phyloP scores from a whole-genome alignment of 2,113 vertebrate species.

The Neolamprologus kungweensis region DNA sequence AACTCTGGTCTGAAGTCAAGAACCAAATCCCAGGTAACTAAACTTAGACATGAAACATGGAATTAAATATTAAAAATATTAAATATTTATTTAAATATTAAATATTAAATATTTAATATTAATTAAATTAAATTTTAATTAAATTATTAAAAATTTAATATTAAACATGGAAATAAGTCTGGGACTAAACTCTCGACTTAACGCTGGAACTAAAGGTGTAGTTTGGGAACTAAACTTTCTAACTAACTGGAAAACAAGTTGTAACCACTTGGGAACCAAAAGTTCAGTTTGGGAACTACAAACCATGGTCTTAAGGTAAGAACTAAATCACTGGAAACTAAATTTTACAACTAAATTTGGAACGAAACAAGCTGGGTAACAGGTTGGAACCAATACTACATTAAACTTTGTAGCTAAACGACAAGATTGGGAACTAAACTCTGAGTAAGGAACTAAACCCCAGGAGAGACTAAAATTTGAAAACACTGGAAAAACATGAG shows the following conservation, averaged over 20 bases:
- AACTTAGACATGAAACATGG: background rate
- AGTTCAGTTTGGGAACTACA: background rate
- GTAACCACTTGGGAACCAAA: background rate
- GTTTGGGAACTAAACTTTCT: background rate
- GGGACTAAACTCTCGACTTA: rapidly evolving
- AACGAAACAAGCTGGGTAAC: rapidly evolving
- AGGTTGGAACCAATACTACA: background rate
- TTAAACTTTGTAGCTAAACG: background rate
- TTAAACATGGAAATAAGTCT: background rate
- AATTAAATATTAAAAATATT: too few relatives aligned
- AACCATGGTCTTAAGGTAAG: background rate
- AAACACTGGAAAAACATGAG: rapidly evolving
- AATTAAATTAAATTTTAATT: too few relatives aligned
- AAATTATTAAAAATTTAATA: too few relatives aligned
- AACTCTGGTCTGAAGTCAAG: background rate
- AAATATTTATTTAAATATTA: too few relatives aligned
- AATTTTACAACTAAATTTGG: background rate
- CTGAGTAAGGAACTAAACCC: background rate
- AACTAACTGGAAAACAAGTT: background rate
- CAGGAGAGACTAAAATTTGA: background rate
- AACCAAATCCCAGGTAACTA: background rate
- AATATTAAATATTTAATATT: too few relatives aligned
- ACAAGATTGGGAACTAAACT: background rate
- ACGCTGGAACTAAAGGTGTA: rapidly evolving
- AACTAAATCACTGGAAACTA: background rate